Evolutionary conservation across 2,888 invertebrate genomes (phyloP).

Genomic region (Rhodophaea formosa): DNA sequence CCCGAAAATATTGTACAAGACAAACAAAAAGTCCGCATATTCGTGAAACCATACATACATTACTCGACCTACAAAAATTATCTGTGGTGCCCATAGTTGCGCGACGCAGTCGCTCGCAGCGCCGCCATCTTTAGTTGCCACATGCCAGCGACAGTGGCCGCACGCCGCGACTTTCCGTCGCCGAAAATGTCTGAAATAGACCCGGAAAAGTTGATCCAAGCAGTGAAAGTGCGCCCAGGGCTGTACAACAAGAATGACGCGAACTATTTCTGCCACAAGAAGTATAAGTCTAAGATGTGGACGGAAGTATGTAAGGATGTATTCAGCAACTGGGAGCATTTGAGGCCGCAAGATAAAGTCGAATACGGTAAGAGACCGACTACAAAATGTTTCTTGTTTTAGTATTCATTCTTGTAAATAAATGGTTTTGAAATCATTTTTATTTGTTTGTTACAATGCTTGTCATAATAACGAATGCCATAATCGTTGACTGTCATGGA

Average conservation of each 20-base stretch:
- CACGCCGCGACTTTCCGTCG: conserved; percentile 36
- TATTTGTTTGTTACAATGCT: too few relatives aligned
- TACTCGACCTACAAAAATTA: conserved; percentile 34
- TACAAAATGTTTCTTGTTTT: neutral
- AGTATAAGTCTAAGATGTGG: conserved; percentile 49
- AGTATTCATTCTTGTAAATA: neutral
- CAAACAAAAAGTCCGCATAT: conserved; percentile 18
- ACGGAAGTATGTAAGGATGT: conserved; percentile 49
- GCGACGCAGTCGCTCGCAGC: conserved; percentile 43
- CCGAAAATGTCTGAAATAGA: conserved; percentile 39
- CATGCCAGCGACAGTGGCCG: conserved; percentile 31
- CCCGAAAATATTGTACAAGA: neutral
- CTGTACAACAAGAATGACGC: conserved; percentile 48
- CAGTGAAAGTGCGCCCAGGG: conserved; percentile 46
- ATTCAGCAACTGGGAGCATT: conserved; percentile 41
- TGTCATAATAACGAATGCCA: too few relatives aligned
- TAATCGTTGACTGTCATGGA: too few relatives aligned
- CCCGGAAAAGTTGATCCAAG: conserved; percentile 43
- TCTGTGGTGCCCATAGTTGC: conserved; percentile 32
- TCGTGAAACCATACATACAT: conserved; percentile 25
- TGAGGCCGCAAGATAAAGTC: conserved; percentile 45
- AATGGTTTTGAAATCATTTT: too few relatives aligned
- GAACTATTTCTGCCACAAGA: conserved; percentile 44
- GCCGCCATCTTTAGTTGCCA: conserved; percentile 53
- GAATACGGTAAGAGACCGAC: conserved; percentile 37